Percentiles rank a stretch among this genome's conserved stretches.
Conservation (phyloP, 2,888 invertebrate genomes). For the Altica lythri region DNA sequence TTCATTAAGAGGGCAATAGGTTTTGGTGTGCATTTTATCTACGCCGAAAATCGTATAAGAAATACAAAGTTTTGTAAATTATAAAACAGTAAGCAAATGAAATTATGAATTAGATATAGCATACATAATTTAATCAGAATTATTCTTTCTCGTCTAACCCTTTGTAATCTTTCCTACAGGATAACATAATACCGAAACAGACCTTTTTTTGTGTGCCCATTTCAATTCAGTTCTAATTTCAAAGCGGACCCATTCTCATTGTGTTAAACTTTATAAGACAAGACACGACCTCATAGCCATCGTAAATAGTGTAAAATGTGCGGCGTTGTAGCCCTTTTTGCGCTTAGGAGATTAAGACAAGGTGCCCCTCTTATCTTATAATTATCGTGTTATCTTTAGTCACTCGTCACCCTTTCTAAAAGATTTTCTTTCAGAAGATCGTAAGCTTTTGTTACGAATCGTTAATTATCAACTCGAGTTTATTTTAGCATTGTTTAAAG, state of each 20-base stretch:
- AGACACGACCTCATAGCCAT: conserved; percentile 46
- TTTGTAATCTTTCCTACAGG: conserved; percentile 3
- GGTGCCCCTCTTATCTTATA: conserved; percentile 50
- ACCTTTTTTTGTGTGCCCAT: conserved; percentile 3
- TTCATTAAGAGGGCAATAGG: too few species aligned
- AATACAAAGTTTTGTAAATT: too few species aligned
- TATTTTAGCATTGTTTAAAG: conserved; percentile 24
- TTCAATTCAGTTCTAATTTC: conserved; percentile 12
- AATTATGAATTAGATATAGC: too few species aligned
- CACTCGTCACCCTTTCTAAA: conserved; percentile 38
- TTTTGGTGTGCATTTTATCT: too few species aligned
- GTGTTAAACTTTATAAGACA: conserved; percentile 45
- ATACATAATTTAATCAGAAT: too few species aligned
- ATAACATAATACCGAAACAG: conserved; percentile 6
- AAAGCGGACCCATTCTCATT: conserved; percentile 36
- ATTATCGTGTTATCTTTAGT: conserved; percentile 44
- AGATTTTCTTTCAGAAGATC: conserved; percentile 26
- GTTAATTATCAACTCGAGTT: conserved; percentile 31
- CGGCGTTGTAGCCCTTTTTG: conserved; percentile 52
- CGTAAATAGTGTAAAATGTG: conserved; percentile 55
- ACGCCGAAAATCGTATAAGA: too few species aligned
- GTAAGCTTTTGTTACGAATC: conserved; percentile 23
- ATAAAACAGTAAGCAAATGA: too few species aligned
- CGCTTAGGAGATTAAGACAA: conserved; percentile 51
- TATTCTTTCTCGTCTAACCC: background rate